Base-by-base conservation (phyloP, 2,113 vertebrate genomes). In the Marmota monax region DNA sequence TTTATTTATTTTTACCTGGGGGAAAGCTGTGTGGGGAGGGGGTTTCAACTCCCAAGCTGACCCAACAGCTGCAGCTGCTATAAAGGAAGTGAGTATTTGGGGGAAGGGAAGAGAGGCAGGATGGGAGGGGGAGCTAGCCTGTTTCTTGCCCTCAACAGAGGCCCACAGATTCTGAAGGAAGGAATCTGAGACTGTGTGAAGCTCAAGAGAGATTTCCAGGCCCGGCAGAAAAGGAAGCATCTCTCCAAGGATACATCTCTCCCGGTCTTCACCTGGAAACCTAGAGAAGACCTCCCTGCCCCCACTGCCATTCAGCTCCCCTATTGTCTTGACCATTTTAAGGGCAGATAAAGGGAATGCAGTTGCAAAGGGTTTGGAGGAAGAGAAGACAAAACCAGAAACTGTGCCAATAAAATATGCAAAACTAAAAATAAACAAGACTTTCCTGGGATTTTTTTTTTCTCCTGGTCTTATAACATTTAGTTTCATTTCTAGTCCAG, bases 1-100 rank as follows among this genome's bases (percentile, higher is more conserved):
- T 97, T 96, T 97, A 96, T 97, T 98, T 97, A 96, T 97, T 97
- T 97, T 94, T 95, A 96, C 93, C 97, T 97, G 83, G 92, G 92
- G 96, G 67, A 92, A 96, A 96, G 72, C 37, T n/a, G 58, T 37
- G 27, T 90, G 37, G 17, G 76, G 78, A 84, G 56, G 48, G 69
- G 18, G 3, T 58, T 93, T 88, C 42, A 56, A 34, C 29, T 72
- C 83, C 65, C 83, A 92, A 42, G 70, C 92, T 94, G 91, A 96
- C 78, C 80, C 83, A 74, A 51, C 92, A 92, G 97, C 96, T 97
- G 93, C 95, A 95, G 96, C 93, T 93, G 96, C 79, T 88, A 23
- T 79, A 84, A 96, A 95, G 88, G 70, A 96, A 98, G 34, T 70
- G 51, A 25, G 17, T 90, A 32, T 93, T 84, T 88, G 73, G 58